Conservation (phyloP, 2,888 invertebrate species). For the Drosophila acutilabella region DNA sequence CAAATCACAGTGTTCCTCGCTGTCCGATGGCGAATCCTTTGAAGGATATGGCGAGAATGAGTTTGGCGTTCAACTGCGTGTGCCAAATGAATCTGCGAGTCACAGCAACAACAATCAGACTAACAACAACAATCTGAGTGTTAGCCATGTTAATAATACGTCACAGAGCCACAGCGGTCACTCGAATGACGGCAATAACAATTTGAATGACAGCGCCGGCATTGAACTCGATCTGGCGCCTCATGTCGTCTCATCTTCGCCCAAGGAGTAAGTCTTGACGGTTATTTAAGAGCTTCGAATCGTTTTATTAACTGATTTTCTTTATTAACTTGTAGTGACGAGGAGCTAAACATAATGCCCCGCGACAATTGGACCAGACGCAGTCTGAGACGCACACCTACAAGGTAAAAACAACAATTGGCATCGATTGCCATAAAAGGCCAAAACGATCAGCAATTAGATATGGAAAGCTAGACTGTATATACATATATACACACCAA, state of each 20-base stretch:
- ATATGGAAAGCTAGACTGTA: conserved; percentile 42
- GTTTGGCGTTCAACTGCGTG: conserved; percentile 51
- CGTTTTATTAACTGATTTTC: conserved; percentile 49
- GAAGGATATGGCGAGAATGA: conserved; percentile 91
- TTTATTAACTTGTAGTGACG: conserved; percentile 85
- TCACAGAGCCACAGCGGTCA: conserved; percentile 66
- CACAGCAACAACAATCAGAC: conserved; percentile 35
- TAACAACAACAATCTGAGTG: conserved; percentile 36
- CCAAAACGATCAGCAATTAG: conserved; percentile 41
- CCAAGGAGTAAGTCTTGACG: conserved; percentile 71
- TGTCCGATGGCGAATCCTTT: conserved; percentile 93
- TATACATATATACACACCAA: conserved; percentile 6
- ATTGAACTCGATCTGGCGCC: conserved; percentile 85
- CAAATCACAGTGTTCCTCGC: conserved; percentile 86
- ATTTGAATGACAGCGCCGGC: conserved; percentile 74
- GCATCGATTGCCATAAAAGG: conserved; percentile 39
- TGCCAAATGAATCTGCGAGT: conserved; percentile 25
- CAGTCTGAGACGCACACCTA: conserved; percentile 92
- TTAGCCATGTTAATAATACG: conserved; percentile 30
- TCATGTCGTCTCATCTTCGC: conserved; percentile 80
- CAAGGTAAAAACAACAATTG: conserved; percentile 87
- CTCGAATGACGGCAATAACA: conserved; percentile 80
- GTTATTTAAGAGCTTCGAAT: conserved; percentile 22
- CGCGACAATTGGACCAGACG: conserved; percentile 94
- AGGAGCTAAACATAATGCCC: conserved; percentile 87